A percentile compares a stretch with the other conserved stretches of the same genome.
These are phyloP conservation scores for Schizopygopsis pylzovi DNA, from an alignment of 2,797 vertebrate genomes.

Conservation along the genomic window DNA sequence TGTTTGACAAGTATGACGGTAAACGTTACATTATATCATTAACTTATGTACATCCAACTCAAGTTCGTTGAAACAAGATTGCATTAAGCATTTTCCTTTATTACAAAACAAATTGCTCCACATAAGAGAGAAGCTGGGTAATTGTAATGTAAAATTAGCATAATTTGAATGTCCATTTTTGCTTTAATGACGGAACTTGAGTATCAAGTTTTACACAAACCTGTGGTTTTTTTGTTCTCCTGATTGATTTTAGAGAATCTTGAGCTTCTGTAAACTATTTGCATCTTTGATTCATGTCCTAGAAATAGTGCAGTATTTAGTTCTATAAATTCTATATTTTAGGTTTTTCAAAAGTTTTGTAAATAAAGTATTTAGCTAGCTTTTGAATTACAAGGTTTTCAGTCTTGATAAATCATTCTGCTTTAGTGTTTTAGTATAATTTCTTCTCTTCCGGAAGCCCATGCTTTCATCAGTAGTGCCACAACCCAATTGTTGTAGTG, in stretches of 20 bases:
- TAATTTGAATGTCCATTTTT: neutral
- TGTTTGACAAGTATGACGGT: neutral
- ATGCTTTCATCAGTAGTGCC: conserved; percentile 2
- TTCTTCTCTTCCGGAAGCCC: neutral
- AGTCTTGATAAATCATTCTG: neutral
- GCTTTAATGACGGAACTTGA: neutral
- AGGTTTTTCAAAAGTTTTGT: neutral
- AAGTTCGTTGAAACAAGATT: neutral
- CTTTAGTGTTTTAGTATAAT: neutral
- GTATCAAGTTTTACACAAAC: neutral
- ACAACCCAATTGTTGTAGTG: neutral
- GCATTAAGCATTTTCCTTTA: neutral
- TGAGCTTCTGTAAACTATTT: neutral
- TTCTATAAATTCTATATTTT: neutral
- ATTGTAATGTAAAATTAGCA: neutral
- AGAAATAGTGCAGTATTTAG: neutral
- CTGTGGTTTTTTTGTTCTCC: neutral
- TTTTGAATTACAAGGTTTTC: neutral
- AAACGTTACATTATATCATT: neutral
- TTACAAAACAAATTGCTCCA: neutral
- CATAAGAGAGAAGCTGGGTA: too few relatives aligned
- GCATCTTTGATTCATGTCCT: neutral
- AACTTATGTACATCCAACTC: too few relatives aligned
- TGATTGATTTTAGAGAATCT: neutral
- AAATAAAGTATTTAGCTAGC: neutral